Conservation (phyloP, 2,888 invertebrate species). For the Drosophila borborema region DNA sequence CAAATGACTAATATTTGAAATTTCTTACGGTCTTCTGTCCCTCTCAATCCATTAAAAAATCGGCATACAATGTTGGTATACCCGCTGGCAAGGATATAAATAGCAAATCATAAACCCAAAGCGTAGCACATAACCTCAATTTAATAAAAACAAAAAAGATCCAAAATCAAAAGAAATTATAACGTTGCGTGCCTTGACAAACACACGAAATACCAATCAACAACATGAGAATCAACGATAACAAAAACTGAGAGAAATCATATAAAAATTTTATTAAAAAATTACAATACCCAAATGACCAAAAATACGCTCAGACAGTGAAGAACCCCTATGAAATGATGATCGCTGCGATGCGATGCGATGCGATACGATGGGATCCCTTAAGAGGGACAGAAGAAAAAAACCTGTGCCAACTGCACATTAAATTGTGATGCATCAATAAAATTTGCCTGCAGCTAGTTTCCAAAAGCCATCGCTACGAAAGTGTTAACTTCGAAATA, state of each 20-base stretch:
- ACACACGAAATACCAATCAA: conserved; percentile 73
- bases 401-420: conserved; percentile 69
- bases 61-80: conserved; percentile 29
- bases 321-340: conserved; percentile 60
- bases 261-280: conserved; percentile 75
- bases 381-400: conserved; percentile 14
- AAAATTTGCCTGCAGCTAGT: conserved; percentile 80
- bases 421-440: conserved; percentile 81
- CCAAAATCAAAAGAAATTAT: conserved; percentile 9
- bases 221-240: conserved; percentile 66
- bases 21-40: not conserved
- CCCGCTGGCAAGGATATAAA: conserved; percentile 37
- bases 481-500: conserved; percentile 85
- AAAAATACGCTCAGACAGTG: conserved; percentile 13
- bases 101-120: conserved; percentile 18
- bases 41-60: conserved; percentile 3
- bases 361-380: conserved; percentile 20
- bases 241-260: conserved; percentile 27
- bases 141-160: conserved; percentile 17
- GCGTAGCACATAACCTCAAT: conserved; percentile 41
- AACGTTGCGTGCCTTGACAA: conserved; percentile 74
- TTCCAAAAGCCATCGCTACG: conserved; percentile 81
- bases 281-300: conserved; percentile 62
- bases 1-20: not conserved
- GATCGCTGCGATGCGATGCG: conserved; percentile 37